These are phyloP conservation scores for Astyanax mexicanus DNA, from an alignment of 2,797 vertebrate genomes.

Conservation along the genomic window DNA sequence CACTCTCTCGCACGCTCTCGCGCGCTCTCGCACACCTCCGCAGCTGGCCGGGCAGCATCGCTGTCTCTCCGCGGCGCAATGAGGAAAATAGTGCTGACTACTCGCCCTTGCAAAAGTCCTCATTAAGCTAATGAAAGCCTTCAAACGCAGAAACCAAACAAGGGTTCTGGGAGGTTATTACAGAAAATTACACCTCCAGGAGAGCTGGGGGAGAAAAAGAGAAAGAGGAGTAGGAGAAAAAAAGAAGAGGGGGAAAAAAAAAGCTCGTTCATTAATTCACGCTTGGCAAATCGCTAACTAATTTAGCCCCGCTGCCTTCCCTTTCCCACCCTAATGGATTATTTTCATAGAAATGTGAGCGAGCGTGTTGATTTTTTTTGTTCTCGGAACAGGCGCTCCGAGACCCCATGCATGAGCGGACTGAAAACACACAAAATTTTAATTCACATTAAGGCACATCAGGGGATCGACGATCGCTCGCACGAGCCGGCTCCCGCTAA, in stretches of 20 bases:
- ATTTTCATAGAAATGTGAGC: constrained; percentile 59
- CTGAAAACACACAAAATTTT: constrained; percentile 53
- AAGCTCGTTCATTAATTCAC: constrained; percentile 99
- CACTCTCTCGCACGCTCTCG: too few species aligned
- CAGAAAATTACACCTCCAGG: constrained; percentile 99
- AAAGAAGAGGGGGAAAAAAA: constrained; percentile 60
- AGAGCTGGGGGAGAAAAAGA: constrained; percentile 83
- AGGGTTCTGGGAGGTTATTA: constrained; percentile 97
- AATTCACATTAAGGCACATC: constrained; percentile 50
- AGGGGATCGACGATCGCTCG: constrained; percentile 36
- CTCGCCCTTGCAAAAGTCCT: constrained; percentile 99
- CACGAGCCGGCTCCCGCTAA: constrained; percentile 30
- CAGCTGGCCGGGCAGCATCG: constrained; percentile 30
- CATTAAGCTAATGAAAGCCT: constrained; percentile 99
- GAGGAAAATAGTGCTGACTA: constrained; percentile 98
- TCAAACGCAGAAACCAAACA: constrained; percentile 99
- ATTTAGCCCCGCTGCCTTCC: constrained; percentile 92
- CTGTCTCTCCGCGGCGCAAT: constrained; percentile 70
- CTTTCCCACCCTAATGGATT: constrained; percentile 62
- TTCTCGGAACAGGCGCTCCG: constrained; percentile 49
- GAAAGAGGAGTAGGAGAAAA: too few species aligned
- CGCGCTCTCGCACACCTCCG: neutral
- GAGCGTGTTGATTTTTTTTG: constrained; percentile 47
- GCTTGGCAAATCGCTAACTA: constrained; percentile 99
- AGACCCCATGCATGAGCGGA: constrained; percentile 45